Evolutionary conservation across 1,140 invertebrate species (phyloP), one percentile per base, ranked within the genome.

Genomic region (Drosophila sucinea): DNA sequence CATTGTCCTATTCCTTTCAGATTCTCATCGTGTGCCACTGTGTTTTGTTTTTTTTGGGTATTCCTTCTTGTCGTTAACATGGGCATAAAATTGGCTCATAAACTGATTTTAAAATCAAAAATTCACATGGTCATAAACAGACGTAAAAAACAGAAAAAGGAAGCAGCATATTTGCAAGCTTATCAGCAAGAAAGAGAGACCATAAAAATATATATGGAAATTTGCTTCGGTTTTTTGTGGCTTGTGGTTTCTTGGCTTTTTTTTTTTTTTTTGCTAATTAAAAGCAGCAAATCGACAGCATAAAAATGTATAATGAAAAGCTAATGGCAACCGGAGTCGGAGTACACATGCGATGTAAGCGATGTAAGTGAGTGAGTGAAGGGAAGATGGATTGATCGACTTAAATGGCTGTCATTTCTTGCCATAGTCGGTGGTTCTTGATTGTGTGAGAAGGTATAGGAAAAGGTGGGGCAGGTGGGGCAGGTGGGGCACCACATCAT

Each of bases 271-370:
- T 25, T 25, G 17, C 60, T 77, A 77, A 77, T 77, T 77, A 77
- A 77, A 77, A 77, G 55, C 73, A 67, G 67, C 73, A 77, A 77
- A 70, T 77, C 73, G 73, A 64, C 73, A n/a, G 41, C 73, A 77
- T 77, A 63, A 77, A 76, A 76, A 60, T 76, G 61, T 73, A 73
- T 76, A 63, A 77, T 76, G 66, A 77, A 77, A 76, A 70, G 66
- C 72, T 75, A 75, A 75, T 68, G 73, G 65, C 73, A 41, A 7
- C 2, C 29, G 10, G 17, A 3, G 17, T 30, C 27, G 23, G 5
- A 17, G 30, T 27, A 69, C 23, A 58, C 8, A 1, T 10, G 35
- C 0, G 2, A 10, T 38, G 8, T 11, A 10, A 38, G 35, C 17
- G 17, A 17, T 17, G 17, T 17, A 17, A 17, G 17, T 17, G 17